phyloP scores from a whole-genome alignment of 2,888 invertebrate species.

The Bhutanitis thaidina region DNA sequence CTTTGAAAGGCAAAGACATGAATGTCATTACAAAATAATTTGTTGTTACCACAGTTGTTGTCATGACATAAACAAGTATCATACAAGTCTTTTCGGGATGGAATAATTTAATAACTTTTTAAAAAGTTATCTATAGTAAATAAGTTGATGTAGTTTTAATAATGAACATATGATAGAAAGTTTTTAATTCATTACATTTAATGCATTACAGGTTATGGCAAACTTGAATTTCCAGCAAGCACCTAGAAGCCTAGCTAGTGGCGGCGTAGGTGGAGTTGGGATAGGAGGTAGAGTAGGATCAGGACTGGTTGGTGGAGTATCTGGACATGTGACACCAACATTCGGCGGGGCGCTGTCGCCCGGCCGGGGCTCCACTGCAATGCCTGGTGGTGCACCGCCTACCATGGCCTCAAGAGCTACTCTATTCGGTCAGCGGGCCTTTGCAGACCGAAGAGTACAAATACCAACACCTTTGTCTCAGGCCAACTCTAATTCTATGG shows the following conservation, averaged over 20 bases:
- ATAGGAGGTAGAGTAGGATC: conserved; percentile 76
- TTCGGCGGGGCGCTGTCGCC: conserved; percentile 73
- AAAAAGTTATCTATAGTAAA: no score
- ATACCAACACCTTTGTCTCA: conserved; percentile 81
- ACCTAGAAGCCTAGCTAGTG: conserved; percentile 92
- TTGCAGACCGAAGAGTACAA: conserved; percentile 87
- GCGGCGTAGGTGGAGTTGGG: conserved; percentile 84
- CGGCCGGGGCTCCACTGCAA: conserved; percentile 62
- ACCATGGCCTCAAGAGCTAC: conserved; percentile 81
- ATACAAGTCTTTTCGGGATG: no score
- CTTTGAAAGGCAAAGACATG: no score
- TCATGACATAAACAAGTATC: no score
- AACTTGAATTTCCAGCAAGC: conserved; percentile 95
- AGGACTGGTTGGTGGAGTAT: conserved; percentile 88
- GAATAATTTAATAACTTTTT: no score
- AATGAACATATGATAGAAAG: no score
- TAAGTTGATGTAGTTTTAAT: no score
- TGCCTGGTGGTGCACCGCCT: conserved; percentile 75
- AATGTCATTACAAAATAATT: no score
- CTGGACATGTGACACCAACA: conserved; percentile 77
- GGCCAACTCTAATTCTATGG: conserved; percentile 76
- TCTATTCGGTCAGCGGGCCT: conserved; percentile 89
- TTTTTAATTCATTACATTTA: no score
- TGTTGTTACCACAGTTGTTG: no score
- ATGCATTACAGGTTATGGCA: conserved; percentile 88